Conservation (phyloP, 2,888 invertebrate species). For the Lithophane semibrunnea region DNA sequence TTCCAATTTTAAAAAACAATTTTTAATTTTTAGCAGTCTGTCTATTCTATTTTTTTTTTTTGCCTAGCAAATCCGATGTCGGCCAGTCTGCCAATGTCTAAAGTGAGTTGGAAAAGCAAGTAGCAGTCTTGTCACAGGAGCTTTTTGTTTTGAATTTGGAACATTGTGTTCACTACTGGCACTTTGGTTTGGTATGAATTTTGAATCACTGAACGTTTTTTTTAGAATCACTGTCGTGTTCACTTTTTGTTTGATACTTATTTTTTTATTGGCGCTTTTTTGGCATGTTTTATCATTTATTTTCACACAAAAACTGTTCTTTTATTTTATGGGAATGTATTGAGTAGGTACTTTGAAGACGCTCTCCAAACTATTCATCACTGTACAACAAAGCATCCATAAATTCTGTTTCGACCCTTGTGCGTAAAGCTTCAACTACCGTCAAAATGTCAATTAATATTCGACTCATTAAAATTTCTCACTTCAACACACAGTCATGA, state of each 20-base stretch:
- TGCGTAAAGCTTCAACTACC: constrained; percentile 68
- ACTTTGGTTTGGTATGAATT: constrained; percentile 27
- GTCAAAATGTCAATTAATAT: constrained; percentile 85
- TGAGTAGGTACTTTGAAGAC: constrained; percentile 22
- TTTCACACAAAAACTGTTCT: constrained; percentile 20
- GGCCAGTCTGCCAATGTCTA: too few species aligned
- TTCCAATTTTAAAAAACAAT: constrained; percentile 12
- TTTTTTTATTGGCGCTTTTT: constrained; percentile 28
- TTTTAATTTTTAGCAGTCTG: constrained; percentile 1
- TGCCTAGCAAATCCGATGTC: too few species aligned
- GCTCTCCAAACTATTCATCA: constrained; percentile 59
- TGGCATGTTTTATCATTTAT: constrained; percentile 16
- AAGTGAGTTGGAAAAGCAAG: too few species aligned
- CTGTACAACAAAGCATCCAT: constrained; percentile 54
- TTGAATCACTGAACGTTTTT: constrained; percentile 12
- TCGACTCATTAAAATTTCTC: constrained; percentile 80
- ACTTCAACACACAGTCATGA: constrained; percentile 68
- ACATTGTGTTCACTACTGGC: constrained; percentile 5
- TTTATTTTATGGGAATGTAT: constrained; percentile 26
- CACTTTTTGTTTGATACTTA: constrained; percentile 16
- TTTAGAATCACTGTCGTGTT: constrained; percentile 7
- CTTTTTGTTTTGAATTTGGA: constrained; percentile 22
- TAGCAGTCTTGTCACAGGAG: constrained; percentile 7
- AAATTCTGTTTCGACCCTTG: constrained; percentile 71
- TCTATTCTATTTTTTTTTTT: not conserved